Base-by-base conservation (phyloP, 2,113 vertebrate genomes). In the Leucoraja erinaceus region DNA sequence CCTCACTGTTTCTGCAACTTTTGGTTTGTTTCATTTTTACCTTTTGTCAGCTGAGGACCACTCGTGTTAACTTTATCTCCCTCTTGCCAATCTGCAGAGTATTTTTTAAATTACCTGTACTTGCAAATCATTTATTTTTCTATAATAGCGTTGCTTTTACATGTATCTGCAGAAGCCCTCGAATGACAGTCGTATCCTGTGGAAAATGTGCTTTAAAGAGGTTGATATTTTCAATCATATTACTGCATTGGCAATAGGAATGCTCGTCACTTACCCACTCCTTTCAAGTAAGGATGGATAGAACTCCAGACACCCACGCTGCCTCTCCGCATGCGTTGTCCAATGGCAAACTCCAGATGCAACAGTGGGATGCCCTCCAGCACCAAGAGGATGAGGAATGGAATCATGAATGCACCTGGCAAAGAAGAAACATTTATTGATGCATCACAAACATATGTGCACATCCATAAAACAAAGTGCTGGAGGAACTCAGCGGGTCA, bases 321-420 rank as follows among this genome's bases (percentile, higher is more conserved):
- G 93, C 98, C 97, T 93, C 95, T 98, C 88, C 99, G 96, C 88
- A 99, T 96, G 63, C 99, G 96, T 94, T 99, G 99, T 0, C 99
- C 98, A 0, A 99, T 98, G 86, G 98, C 98, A 90, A 99, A 99
- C 96, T 99, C 99, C 94, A 99, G 96, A 93, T 98, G 94, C 93
- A 99, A 96, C 93, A 99, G 94, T 0, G 98, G 99, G 76, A 99
- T 94, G 25, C 99, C 98, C 95, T 99, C 99, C 94, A 99, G 94
- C 1, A 99, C 96, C 93, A 99, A 94, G 93, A 99, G 96, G 94
- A 99, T 98, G 86, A 99, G 97, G 94, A 99, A 99, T 0, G 99
- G 98, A 92, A 99, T 99, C 98, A 99, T 99, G 93, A 99, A 99
- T 0, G 99, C 99, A 70, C 99, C 99, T 99, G 94, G 0, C 94